Conservation (phyloP, 2,888 invertebrate genomes). For the Cephalotes varians region DNA sequence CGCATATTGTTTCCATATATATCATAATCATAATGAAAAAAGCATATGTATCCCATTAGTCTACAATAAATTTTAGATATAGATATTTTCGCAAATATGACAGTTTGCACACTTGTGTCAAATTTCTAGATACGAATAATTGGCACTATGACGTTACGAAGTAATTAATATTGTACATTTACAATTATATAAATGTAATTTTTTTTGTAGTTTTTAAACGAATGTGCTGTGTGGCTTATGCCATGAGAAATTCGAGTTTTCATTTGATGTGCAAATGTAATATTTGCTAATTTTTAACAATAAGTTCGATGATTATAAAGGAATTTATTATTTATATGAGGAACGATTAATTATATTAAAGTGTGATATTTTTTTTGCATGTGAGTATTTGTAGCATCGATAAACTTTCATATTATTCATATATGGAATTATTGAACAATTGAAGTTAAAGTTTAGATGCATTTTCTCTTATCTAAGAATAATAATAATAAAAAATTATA, state of each 20-base stretch:
- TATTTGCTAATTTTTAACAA: slow-evolving; percentile 64
- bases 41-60: slow-evolving; percentile 31
- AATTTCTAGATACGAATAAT: not conserved
- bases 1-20: slow-evolving; percentile 46
- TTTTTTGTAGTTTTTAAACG: slow-evolving; percentile 19
- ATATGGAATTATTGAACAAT: slow-evolving; percentile 50
- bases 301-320: slow-evolving; percentile 53
- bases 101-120: slow-evolving; percentile 56
- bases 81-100: slow-evolving; percentile 62
- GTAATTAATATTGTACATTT: slow-evolving; percentile 16
- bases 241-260: not conserved
- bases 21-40: slow-evolving; percentile 12
- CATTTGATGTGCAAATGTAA: slow-evolving; percentile 57
- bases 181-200: slow-evolving; percentile 4
- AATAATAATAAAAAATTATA: slow-evolving; percentile 35
- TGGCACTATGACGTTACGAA: not conserved
- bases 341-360: slow-evolving; percentile 57
- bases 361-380: slow-evolving; percentile 63
- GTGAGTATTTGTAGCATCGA: slow-evolving; percentile 66
- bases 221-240: not conserved
- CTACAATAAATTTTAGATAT: slow-evolving; percentile 48
- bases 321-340: slow-evolving; percentile 71
- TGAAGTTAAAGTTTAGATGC: slow-evolving; percentile 50
- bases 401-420: slow-evolving; percentile 56
- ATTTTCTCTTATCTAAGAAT: slow-evolving; percentile 58